Evolutionary conservation across 2,797 vertebrate genomes (phyloP), one percentile per base, ranked within the genome.

Genomic region (Pangasius krempfi): DNA sequence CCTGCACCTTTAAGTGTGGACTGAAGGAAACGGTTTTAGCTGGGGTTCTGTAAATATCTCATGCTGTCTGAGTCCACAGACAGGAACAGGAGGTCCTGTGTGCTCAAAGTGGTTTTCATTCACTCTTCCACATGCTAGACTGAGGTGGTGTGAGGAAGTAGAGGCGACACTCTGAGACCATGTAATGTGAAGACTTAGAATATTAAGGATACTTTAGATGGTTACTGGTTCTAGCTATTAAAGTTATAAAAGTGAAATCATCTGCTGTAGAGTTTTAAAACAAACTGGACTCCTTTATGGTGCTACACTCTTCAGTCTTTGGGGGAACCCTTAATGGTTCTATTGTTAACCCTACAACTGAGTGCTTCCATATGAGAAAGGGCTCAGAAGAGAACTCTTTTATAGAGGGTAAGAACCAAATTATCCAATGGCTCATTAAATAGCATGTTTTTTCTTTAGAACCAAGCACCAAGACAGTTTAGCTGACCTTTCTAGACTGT

Each of bases 31-130:
- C 93, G 91, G 91, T 86, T 94, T 60, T 90, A 84, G 78, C 76
- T 54, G n/a, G 60, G 79, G 50, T 76, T 88, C 25, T 58, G 80
- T 87, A 87, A 75, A 91, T 72, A 81, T 85, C 73, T 75, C 44
- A 27, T 56, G 56, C 50, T 27, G 84, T 44, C 82, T 68, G 73
- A 60, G 82, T 70, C 54, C 30, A 83, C 83, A 81, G 86, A 78
- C 44, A 92, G 92, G 90, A 91, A 96, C 95, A 95, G 95, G 94
- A 94, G 93, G 86, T 85, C 90, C 90, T 94, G 92, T 95, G 93
- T 95, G 62, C 93, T 94, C 91, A 90, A 93, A 93, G 92, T 88
- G 90, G 81, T 70, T 75, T 73, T 33, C 20, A 18, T 58, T 86
- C 50, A 66, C 44, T 75, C 54, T 70, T 40, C 20, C 22, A 68